Base-by-base conservation (phyloP, 1,140 invertebrate species). In the Hydropsyche tenuis region DNA sequence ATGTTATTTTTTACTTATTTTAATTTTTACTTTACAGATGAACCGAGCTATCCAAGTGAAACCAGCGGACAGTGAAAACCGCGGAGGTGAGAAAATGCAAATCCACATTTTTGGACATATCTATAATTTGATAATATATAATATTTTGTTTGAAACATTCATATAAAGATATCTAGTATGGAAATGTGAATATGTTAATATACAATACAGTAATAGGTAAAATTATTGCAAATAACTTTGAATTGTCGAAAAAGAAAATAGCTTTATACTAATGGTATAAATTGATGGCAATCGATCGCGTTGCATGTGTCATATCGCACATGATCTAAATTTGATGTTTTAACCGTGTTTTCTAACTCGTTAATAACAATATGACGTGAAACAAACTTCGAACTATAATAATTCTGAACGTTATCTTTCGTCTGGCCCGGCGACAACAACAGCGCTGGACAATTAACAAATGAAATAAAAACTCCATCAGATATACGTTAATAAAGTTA, bases 31-130 rank as follows among this genome's bases (percentile, higher is more conserved):
- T 84, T 93, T 95, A 43, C 91, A 98, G 96, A 98, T 99, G 96
- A 97, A 98, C 92, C 95, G 96, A 90, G 95, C 96, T 88, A 96
- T 99, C 89, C 96, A 98, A 91, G 96, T 99, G 89, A 99, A 98
- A 89, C 96, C 96, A 88, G 96, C 96, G 87, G 96, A 98, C 89
- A 97, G 94, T 89, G 96, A 98, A 90, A 97, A 96, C 89, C 94
- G 96, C 90, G 96, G 95, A 92, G 96, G 96, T 96, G 88, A 90
- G 87, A 69, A 60, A 74, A 65, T 74, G 9, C 3, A 37, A 37
- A 37, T 37, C 30, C 3, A 37, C 3, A 37, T 37, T 37, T 37
- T 37, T 37, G n/a, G n/a, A n/a, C n/a, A n/a, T 9, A 37, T 37
- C 3, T 37, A 9, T 4, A 37, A 37, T 37, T 37, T 37, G 9